phyloP scores from a whole-genome alignment of 2,113 vertebrate species.

The Colossoma macropomum region DNA sequence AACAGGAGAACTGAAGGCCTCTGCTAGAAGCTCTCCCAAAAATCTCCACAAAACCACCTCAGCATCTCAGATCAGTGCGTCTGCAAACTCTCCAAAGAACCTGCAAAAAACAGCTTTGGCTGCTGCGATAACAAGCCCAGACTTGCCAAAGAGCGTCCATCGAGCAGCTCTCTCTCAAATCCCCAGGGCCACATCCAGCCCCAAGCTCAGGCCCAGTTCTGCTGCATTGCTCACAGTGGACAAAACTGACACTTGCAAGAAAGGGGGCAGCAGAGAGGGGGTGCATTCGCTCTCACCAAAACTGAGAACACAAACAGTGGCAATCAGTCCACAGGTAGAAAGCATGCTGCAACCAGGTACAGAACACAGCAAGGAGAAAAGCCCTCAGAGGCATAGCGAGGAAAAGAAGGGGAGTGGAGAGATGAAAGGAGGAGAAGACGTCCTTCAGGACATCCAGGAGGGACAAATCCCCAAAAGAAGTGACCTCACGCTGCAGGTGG shows the following conservation, averaged over 20 bases:
- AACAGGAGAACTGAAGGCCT: background rate
- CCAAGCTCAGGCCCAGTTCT: constrained; percentile 54
- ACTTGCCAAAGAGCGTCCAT: constrained; percentile 16
- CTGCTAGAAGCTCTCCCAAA: constrained; percentile 20
- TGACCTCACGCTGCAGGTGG: constrained; percentile 26
- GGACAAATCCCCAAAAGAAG: background rate
- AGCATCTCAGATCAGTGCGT: constrained; percentile 4
- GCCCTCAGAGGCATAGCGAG: background rate
- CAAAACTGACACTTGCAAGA: background rate
- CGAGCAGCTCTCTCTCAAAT: background rate
- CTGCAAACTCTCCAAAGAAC: constrained; percentile 11
- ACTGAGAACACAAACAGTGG: background rate
- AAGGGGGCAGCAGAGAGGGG: background rate
- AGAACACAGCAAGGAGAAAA: background rate
- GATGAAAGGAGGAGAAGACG: background rate
- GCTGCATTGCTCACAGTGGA: constrained; percentile 17
- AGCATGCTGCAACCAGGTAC: background rate
- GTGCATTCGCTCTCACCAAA: constrained; percentile 9
- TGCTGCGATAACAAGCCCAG: constrained; percentile 29
- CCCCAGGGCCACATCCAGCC: constrained; percentile 61
- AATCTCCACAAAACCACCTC: constrained; percentile 18
- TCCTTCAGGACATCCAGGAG: background rate
- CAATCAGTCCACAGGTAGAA: background rate
- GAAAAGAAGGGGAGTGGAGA: background rate
- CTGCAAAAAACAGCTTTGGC: background rate